Percentiles rank a stretch among this genome's conserved stretches.
phyloP scores from a whole-genome alignment of 2,797 vertebrate genomes.

The Malacoraja senta region DNA sequence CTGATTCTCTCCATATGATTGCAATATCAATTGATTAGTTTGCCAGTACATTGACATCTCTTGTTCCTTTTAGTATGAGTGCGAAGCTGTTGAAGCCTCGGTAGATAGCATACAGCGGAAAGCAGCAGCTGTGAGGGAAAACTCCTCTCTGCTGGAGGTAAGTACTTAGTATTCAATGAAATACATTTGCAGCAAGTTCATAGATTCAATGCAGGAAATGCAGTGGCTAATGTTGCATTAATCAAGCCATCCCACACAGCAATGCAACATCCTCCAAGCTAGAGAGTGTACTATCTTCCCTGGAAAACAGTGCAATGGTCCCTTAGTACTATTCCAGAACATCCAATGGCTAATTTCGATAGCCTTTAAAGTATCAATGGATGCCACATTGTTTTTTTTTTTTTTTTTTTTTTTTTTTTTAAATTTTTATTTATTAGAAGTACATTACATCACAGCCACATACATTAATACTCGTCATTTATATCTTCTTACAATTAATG shows the following conservation, averaged over 20 bases:
- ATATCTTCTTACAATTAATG: no score
- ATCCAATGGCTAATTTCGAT: neutral
- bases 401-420: no score
- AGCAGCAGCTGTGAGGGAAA: slow-evolving; percentile 34
- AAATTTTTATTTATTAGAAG: no score
- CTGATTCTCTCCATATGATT: neutral
- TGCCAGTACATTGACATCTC: neutral
- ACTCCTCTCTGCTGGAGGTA: slow-evolving; percentile 27
- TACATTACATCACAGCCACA: no score
- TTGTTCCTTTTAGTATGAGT: slow-evolving; percentile 3
- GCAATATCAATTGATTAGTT: neutral
- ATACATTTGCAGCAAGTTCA: neutral
- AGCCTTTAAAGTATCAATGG: no score
- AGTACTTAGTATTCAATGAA: neutral
- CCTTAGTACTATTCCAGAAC: neutral
- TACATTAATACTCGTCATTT: no score
- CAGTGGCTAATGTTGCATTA: neutral
- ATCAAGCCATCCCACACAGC: neutral
- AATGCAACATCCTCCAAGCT: neutral
- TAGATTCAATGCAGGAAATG: neutral
- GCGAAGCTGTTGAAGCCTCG: slow-evolving; percentile 22
- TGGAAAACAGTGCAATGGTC: neutral
- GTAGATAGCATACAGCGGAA: slow-evolving; percentile 26
- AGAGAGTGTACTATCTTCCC: neutral
- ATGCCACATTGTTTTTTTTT: no score